Evolutionary conservation across 2,113 vertebrate genomes (phyloP), one percentile per base, ranked within the genome.

Genomic region (Crotalus horridus): DNA sequence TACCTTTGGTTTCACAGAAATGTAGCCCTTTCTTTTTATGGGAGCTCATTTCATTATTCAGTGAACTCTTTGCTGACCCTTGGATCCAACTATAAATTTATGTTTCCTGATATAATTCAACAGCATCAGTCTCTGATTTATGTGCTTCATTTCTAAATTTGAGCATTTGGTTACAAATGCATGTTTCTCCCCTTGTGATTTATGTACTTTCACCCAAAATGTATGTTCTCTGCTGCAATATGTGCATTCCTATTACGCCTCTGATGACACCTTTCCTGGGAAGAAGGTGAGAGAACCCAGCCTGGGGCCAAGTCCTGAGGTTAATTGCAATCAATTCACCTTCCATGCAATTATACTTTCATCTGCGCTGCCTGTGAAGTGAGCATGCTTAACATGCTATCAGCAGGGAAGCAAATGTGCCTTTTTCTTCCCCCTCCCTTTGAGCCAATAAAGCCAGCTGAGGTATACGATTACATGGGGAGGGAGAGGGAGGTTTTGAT

Each of bases 311-410:
- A 97, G 97, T 97, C 96, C 95, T 0, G 91, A 96, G 98, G 98
- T 98, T 98, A 98, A 98, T 97, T 98, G 98, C 97, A 97, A 98
- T 98, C 98, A 98, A 97, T 98, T 98, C 98, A 97, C 98, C 98
- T 98, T 98, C 98, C 97, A 97, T 97, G 97, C 98, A 99, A 99
- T 99, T 99, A 99, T 97, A 98, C 98, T 99, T 99, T 98, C 97
- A 98, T 98, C 98, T 96, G 96, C 96, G 97, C 97, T 96, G 97
- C 97, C 98, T 96, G 96, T 93, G 97, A 96, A 96, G 95, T 92
- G 94, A 97, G 96, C 95, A 94, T 6, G 94, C 94, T 97, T 96
- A 97, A 92, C 54, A 1, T 21, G 91, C n/a, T 90, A 95, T 92
- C 96, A 96, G 95, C 90, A 53, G 96, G 94, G 93, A 97, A 74